Base-by-base conservation (phyloP, 2,113 vertebrate genomes). In the Psilopogon haemacephalus region DNA sequence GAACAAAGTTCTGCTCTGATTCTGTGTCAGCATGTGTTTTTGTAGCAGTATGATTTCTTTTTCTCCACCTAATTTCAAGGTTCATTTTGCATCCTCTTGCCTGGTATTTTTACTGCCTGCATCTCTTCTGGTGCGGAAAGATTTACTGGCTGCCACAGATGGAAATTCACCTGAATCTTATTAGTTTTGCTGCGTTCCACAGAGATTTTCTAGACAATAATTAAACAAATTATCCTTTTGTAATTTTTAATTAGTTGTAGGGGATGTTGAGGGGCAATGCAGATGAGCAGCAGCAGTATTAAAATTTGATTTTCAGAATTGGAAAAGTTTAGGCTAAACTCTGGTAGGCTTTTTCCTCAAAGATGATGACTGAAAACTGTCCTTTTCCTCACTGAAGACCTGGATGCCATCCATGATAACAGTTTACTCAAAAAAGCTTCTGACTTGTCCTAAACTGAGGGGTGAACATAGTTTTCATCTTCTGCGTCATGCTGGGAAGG, bases 151-250 rank as follows among this genome's bases (percentile, higher is more conserved):
- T 91, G n/a, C 89, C 12, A 5, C 63, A 73, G 67, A 65, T 70
- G 71, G 59, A 69, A 95, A 59, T 40, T 58, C 68, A 63, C 37
- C 78, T 88, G 87, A 63, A 89, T 95, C 59, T 83, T 88, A 63
- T 6, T 87, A 70, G 71, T 83, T 92, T 90, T 82, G 38, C 55
- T 67, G 6, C 42, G 35, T n/a, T 91, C 63, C 63, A 46, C 40
- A 60, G 71, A 67, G 67, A 70, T 89, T 88, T 93, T 16, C 63
- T 77, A 89, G 64, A 85, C 64, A 93, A 82, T 46, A 69, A 91
- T 85, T 76, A 89, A 89, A 81, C 42, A 81, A 89, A 80, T 73
- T 46, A 20, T 55, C 60, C 58, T 76, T 87, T 89, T 73, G 35
- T 93, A 86, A 30, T 37, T 87, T 91, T 76, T 76, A 71, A 59